Base-by-base conservation (phyloP, 2,888 invertebrate species). In the Malacosoma neustria region DNA sequence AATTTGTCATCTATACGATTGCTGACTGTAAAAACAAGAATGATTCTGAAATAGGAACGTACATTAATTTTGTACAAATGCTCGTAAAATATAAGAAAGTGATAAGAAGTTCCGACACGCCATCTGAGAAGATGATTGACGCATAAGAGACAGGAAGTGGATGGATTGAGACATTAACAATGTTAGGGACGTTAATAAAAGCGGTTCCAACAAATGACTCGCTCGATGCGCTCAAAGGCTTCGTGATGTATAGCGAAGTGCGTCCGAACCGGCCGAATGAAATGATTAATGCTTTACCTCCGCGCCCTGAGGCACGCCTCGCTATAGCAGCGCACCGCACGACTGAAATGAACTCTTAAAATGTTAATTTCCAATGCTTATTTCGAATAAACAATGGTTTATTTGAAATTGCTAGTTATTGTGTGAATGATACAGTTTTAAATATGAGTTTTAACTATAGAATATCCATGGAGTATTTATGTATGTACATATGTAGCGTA, bases 151-250 rank as follows among this genome's bases (percentile, higher is more conserved):
- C 70, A 73, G 75, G 80, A 81, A 79, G 71, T 74, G 61, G 61
- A 73, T 60, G 52, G 59, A 84, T 82, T 82, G 73, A 84, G 79
- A 74, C 72, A 63, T 80, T 73, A 70, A 73, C 64, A 68, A 68
- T 68, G 64, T 74, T 73, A 62, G 68, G 63, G 62, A 66, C 61
- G 64, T 60, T 64, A 74, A 73, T 76, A 77, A 74, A 73, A 72
- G 64, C 60, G 57, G 55, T 52, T 57, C 49, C 66, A 72, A 76
- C 72, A 76, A 81, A 77, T 71, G 72, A 70, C 61, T 59, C 60
- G 60, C 59, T 65, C 54, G 57, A 60, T 56, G 54, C 51, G 51
- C 60, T 75, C 72, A 67, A 71, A 74, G 72, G 68, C 62, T 58
- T 56, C 52, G 67, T 71, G 73, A 74, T 72, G 72, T 74, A 76